Percentiles rank a stretch among this genome's conserved stretches.
These are phyloP conservation scores for Ptilodon capucinus DNA, from an alignment of 2,888 invertebrate species.

Conservation along the genomic window DNA sequence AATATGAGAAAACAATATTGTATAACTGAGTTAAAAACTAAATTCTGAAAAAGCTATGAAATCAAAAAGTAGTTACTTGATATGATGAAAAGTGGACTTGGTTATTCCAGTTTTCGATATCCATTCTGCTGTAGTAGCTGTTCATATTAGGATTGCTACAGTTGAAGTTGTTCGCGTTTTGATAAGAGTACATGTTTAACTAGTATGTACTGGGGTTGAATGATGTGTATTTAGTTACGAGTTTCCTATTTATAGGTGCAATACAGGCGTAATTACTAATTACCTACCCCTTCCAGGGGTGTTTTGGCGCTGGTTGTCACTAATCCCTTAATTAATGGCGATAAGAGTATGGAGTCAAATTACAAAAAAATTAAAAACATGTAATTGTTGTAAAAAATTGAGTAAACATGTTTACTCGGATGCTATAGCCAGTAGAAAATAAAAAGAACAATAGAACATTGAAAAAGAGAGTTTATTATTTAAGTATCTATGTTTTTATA, in stretches of 20 bases:
- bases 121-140: neutral
- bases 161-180: slow-evolving; percentile 20
- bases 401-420: slow-evolving; percentile 8
- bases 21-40: too few species aligned
- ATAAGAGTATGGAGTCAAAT: slow-evolving; percentile 5
- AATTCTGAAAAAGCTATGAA: neutral
- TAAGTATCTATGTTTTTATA: neutral
- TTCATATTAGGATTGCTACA: slow-evolving; percentile 5
- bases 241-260: slow-evolving; percentile 30
- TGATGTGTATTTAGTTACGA: slow-evolving; percentile 23
- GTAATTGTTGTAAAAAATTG: neutral
- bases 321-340: slow-evolving; percentile 18
- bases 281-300: slow-evolving; percentile 31
- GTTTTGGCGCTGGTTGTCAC: slow-evolving; percentile 16
- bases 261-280: slow-evolving; percentile 31
- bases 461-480: neutral
- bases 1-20: neutral
- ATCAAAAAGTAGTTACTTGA: neutral
- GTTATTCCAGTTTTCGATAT: neutral
- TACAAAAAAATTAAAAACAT: slow-evolving; percentile 5
- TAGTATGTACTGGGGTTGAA: slow-evolving; percentile 36
- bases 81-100: neutral
- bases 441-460: neutral
- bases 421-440: neutral
- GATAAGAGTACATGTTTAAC: slow-evolving; percentile 34